Base-by-base conservation (phyloP, 2,888 invertebrate species). In the Drosophila pseudotalamancana region DNA sequence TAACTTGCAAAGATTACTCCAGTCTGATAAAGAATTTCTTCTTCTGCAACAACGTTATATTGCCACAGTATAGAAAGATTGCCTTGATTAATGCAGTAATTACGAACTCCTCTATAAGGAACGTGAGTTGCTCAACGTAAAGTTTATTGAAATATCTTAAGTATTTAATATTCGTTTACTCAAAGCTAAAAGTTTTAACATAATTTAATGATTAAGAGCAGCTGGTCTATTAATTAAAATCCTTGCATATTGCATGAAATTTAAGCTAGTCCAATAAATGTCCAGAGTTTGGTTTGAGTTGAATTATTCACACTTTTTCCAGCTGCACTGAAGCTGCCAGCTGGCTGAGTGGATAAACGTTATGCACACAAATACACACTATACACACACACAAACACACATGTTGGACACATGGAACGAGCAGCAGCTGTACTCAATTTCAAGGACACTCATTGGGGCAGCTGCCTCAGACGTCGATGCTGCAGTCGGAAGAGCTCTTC, bases 381-480 rank as follows among this genome's bases (percentile, higher is more conserved):
- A n/a, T n/a, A n/a, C 18, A 45, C 16, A 40, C 9, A 31, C 11
- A 18, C n/a, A 12, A 11, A 39, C 6, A 29, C 29, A 19, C 11
- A 11, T 19, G 0, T 3, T 5, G 23, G 6, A 9, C n/a, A 9
- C 9, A 14, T 8, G n/a, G n/a, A 55, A 12, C 6, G 9, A 56
- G 27, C 8, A 11, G 56, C 49, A 66, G 69, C 67, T 68, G 57
- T 71, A 87, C 65, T 72, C 80, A 60, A 72, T 82, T 82, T 85
- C 83, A 85, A 85, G 88, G 74, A 65, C 88, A 71, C 83, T 84
- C 75, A 53, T 77, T 79, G 87, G 79, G 66, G 70, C 86, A 85
- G 86, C 83, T 80, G 77, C 73, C 69, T 69, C 59, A 80, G 62
- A 59, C 46, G 50, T 18, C 21, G 59, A 45, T 55, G 60, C 54